Percentiles rank a stretch among this genome's conserved stretches.
These are phyloP conservation scores for Myiotriccus ornatus DNA, from an alignment of 2,797 vertebrate genomes.

Conservation along the genomic window DNA sequence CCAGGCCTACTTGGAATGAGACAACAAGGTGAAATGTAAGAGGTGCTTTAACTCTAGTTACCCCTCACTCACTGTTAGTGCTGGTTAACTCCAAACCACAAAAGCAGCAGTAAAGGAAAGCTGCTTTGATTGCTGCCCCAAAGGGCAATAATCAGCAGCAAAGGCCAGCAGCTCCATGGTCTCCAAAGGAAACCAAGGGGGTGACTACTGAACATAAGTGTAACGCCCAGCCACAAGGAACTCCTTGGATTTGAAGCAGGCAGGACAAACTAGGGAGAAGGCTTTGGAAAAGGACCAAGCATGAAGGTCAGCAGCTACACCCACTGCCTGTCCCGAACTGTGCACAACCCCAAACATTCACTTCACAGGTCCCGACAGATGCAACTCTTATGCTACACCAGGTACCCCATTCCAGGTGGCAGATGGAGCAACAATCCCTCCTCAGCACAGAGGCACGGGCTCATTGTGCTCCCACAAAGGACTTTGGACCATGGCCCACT, in stretches of 20 bases:
- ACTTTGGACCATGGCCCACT: slow-evolving; percentile 6
- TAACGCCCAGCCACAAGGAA: background rate
- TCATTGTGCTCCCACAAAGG: background rate
- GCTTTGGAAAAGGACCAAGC: background rate
- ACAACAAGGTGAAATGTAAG: background rate
- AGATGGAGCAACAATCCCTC: background rate
- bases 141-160: background rate
- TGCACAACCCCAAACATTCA: background rate
- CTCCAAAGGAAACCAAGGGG: background rate
- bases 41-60: background rate
- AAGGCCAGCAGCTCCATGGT: background rate
- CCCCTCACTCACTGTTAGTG: background rate
- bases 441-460: background rate
- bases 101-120: background rate
- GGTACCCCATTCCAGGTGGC: background rate
- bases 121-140: background rate
- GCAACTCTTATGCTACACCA: background rate
- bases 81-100: background rate
- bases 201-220: rapidly evolving
- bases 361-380: background rate
- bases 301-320: background rate
- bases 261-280: background rate
- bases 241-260: background rate
- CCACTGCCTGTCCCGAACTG: background rate
- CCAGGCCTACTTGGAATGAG: background rate